phyloP scores from a whole-genome alignment of 2,113 vertebrate genomes.

The Eulemur macaco region DNA sequence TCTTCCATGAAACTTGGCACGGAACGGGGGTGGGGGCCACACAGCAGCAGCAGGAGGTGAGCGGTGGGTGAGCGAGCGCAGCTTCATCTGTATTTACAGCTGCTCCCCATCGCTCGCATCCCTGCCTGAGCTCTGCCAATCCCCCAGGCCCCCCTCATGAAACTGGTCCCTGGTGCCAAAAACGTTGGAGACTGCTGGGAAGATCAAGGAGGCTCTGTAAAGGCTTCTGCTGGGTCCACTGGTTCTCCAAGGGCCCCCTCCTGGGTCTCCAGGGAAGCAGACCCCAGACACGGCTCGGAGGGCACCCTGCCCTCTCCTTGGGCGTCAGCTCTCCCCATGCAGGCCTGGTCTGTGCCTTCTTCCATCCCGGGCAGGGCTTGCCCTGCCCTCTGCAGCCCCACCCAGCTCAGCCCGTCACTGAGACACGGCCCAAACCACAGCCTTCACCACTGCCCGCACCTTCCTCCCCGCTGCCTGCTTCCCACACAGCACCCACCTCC shows the following conservation, averaged over 20 bases:
- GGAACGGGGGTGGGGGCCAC: no score
- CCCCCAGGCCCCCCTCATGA: no score
- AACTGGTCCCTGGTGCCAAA: no score
- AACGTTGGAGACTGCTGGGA: no score
- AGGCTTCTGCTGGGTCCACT: rapidly evolving
- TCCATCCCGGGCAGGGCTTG: rapidly evolving
- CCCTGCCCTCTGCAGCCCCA: neutral
- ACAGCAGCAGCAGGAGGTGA: no score
- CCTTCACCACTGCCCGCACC: neutral
- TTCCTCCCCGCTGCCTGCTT: neutral
- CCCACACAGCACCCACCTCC: rapidly evolving
- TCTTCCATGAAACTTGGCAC: no score
- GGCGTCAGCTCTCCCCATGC: rapidly evolving
- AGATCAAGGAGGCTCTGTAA: neutral
- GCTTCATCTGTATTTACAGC: no score
- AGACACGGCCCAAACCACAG: neutral
- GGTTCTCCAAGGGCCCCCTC: rapidly evolving
- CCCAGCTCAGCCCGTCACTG: neutral
- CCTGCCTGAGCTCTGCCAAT: rapidly evolving
- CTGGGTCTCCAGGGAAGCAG: neutral
- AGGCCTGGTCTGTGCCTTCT: rapidly evolving
- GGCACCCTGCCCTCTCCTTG: rapidly evolving
- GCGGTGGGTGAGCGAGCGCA: no score
- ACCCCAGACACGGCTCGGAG: rapidly evolving
- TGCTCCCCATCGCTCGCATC: rapidly evolving